phyloP scores from a whole-genome alignment of 2,113 vertebrate genomes.

The Thalassoma bifasciatum region DNA sequence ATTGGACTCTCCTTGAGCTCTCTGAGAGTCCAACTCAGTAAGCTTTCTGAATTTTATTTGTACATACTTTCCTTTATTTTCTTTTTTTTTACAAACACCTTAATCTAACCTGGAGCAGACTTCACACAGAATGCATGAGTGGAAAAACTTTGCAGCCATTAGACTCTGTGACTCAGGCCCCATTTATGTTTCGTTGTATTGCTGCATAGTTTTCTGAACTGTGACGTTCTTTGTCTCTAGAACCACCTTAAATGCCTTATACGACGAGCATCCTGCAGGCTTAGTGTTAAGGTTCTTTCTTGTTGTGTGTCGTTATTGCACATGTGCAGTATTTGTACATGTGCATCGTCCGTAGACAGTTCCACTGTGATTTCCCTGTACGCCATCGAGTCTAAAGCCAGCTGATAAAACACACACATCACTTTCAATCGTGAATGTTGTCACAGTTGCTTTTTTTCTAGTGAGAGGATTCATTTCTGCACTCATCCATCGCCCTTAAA shows the following conservation, averaged over 20 bases:
- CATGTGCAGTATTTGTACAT: constrained; percentile 11
- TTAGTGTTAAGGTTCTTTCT: constrained; percentile 54
- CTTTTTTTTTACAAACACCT: constrained; percentile 27
- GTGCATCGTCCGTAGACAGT: constrained; percentile 60
- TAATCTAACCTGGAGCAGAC: constrained; percentile 34
- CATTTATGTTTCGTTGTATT: constrained; percentile 53
- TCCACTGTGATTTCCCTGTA: constrained; percentile 79
- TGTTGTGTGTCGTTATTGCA: constrained; percentile 52
- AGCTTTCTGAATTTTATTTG: constrained; percentile 50
- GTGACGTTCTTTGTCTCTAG: constrained; percentile 67
- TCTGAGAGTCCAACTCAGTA: constrained; percentile 53
- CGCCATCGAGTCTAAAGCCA: constrained; percentile 48
- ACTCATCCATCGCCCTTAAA: constrained; percentile 12
- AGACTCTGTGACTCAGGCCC: constrained; percentile 70
- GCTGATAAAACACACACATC: constrained; percentile 10
- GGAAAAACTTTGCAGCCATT: constrained; percentile 38
- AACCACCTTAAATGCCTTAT: constrained; percentile 85
- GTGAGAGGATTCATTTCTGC: constrained; percentile 31
- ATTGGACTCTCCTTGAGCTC: constrained; percentile 29
- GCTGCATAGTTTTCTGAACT: constrained; percentile 67
- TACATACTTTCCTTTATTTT: constrained; percentile 23
- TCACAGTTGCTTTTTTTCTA: constrained; percentile 19
- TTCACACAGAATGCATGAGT: constrained; percentile 35
- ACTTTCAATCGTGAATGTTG: constrained; percentile 46
- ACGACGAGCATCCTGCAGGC: constrained; percentile 67